phyloP scores from a whole-genome alignment of 1,140 invertebrate genomes.

The Euura lappo region DNA sequence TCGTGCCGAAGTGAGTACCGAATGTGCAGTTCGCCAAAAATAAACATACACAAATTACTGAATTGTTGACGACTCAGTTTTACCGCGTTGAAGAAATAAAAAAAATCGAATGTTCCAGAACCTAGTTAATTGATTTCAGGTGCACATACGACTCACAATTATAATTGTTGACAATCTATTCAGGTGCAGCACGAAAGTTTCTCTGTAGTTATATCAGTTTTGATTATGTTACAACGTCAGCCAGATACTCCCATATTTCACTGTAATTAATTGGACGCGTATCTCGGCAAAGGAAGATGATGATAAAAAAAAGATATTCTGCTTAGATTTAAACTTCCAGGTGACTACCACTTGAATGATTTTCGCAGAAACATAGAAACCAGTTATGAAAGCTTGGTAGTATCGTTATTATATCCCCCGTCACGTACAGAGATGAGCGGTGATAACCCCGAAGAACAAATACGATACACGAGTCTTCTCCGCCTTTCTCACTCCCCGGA shows the following conservation, averaged over 20 bases:
- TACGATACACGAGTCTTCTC: slow-evolving; percentile 5
- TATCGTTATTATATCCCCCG: slow-evolving; percentile 7
- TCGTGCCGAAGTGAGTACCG: background rate
- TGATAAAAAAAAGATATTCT: background rate
- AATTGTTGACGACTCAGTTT: background rate
- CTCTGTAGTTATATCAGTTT: background rate
- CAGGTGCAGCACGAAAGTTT: too few relatives aligned
- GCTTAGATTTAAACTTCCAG: slow-evolving; percentile 5
- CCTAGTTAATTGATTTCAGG: too few relatives aligned
- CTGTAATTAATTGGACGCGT: background rate
- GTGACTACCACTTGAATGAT: slow-evolving; percentile 3
- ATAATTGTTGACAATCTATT: too few relatives aligned
- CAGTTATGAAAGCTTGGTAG: background rate
- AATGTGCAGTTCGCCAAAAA: background rate
- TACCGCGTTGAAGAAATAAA: too few relatives aligned
- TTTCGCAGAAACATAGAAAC: slow-evolving; percentile 3
- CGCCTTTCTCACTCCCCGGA: background rate
- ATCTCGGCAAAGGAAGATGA: background rate
- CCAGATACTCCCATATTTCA: background rate
- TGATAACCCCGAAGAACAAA: slow-evolving; percentile 7
- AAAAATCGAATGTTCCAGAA: too few relatives aligned
- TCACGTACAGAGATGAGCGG: slow-evolving; percentile 6
- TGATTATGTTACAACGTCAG: background rate
- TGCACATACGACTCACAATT: too few relatives aligned
- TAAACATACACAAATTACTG: background rate